Conservation (phyloP, 2,888 invertebrate genomes). For the Drosophila silvestris region DNA sequence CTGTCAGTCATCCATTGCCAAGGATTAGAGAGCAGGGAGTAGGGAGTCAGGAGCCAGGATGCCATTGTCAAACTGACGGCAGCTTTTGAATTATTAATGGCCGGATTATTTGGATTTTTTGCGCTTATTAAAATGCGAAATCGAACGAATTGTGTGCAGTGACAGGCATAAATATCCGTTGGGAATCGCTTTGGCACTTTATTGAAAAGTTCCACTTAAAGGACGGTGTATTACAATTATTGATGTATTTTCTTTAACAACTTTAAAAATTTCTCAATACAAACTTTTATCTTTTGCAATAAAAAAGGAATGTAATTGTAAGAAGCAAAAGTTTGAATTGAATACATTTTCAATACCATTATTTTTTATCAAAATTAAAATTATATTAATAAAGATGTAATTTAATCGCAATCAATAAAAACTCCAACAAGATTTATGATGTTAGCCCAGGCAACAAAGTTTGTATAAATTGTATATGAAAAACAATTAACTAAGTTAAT, state of each 20-base stretch:
- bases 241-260: neutral
- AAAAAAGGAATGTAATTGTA: neutral
- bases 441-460: conserved; percentile 1
- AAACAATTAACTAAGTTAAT: conserved; percentile 23
- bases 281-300: neutral
- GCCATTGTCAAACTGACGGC: conserved; percentile 10
- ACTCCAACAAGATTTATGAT: neutral
- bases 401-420: neutral
- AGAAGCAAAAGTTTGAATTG: neutral
- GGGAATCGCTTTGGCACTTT: conserved; percentile 3
- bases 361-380: neutral
- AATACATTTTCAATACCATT: neutral
- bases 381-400: neutral
- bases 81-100: conserved; percentile 65
- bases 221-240: neutral
- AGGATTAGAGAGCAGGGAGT: neutral
- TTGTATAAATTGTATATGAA: neutral
- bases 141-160: conserved; percentile 4
- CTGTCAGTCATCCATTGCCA: neutral
- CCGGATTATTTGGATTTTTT: conserved; percentile 38
- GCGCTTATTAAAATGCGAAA: conserved; percentile 39
- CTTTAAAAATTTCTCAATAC: neutral
- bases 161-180: conserved; percentile 21
- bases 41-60: neutral
- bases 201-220: conserved; percentile 1